These are phyloP conservation scores for Pteruthius melanotis DNA, from an alignment of 2,113 vertebrate genomes.

Conservation along the genomic window DNA sequence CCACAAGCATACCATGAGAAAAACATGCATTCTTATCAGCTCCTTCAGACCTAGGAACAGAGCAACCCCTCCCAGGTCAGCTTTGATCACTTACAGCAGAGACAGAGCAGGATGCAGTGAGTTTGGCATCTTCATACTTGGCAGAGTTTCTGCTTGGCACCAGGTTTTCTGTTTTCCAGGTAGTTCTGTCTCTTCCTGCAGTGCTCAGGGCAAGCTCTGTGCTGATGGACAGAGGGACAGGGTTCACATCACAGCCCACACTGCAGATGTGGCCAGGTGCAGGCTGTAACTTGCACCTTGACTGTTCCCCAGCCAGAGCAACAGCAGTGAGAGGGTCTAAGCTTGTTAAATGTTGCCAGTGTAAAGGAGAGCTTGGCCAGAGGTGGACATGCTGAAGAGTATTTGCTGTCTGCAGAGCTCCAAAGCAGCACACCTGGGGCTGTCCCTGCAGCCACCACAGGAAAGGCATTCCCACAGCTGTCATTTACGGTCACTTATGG, in stretches of 20 bases:
- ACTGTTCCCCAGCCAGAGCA: neutral
- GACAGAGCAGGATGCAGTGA: neutral
- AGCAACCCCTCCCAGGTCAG: neutral
- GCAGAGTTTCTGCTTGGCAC: neutral
- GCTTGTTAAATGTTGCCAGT: neutral
- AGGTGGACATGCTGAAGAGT: rapidly evolving
- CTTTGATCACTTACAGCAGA: neutral
- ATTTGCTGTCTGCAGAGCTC: neutral
- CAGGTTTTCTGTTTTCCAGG: neutral
- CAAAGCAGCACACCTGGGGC: neutral
- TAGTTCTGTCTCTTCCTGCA: neutral
- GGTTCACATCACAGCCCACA: neutral
- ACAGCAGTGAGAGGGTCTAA: neutral
- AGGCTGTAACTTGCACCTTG: neutral
- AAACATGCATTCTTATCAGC: neutral
- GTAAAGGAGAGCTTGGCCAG: neutral
- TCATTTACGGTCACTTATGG: rapidly evolving
- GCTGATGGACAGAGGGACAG: neutral
- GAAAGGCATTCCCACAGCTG: neutral
- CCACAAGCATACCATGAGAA: neutral
- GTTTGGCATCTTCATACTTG: rapidly evolving
- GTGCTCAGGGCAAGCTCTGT: neutral
- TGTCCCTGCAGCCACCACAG: neutral
- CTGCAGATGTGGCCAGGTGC: neutral
- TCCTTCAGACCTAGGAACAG: neutral